phyloP scores from a whole-genome alignment of 2,797 vertebrate genomes.

The Crocodylus rhombifer region DNA sequence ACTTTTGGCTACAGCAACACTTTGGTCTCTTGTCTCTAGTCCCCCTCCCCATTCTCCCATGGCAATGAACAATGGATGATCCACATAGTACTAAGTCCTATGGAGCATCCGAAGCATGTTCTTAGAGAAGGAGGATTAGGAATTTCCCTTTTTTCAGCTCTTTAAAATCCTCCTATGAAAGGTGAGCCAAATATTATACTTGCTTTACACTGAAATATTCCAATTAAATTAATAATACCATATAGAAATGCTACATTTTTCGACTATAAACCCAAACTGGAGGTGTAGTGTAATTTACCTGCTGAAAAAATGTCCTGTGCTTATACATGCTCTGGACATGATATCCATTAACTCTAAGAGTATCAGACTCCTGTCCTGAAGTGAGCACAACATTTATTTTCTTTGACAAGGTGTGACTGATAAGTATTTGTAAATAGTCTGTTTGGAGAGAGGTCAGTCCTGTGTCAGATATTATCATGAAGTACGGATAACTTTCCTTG shows the following conservation, averaged over 20 bases:
- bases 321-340: neutral
- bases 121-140: neutral
- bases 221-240: neutral
- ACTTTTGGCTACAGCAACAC: neutral
- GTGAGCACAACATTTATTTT: slow-evolving; percentile 58
- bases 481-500: slow-evolving; percentile 66
- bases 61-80: neutral
- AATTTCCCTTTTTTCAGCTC: neutral
- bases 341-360: slow-evolving; percentile 62
- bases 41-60: no score
- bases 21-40: neutral
- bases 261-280: neutral
- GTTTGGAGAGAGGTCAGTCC: slow-evolving; percentile 52
- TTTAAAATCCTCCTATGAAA: neutral
- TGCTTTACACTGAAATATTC: neutral
- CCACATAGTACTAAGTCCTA: neutral
- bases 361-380: slow-evolving; percentile 57
- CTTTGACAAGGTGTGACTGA: slow-evolving; percentile 66
- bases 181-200: neutral
- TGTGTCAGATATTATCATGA: slow-evolving; percentile 59
- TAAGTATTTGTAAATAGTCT: slow-evolving; percentile 56
- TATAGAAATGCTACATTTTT: neutral
- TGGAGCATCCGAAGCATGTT: neutral
- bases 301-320: slow-evolving; percentile 44
- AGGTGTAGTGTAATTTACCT: neutral